These are phyloP conservation scores for Scomberomorus guttatus DNA, from an alignment of 2,797 vertebrate species.

Conservation along the genomic window DNA sequence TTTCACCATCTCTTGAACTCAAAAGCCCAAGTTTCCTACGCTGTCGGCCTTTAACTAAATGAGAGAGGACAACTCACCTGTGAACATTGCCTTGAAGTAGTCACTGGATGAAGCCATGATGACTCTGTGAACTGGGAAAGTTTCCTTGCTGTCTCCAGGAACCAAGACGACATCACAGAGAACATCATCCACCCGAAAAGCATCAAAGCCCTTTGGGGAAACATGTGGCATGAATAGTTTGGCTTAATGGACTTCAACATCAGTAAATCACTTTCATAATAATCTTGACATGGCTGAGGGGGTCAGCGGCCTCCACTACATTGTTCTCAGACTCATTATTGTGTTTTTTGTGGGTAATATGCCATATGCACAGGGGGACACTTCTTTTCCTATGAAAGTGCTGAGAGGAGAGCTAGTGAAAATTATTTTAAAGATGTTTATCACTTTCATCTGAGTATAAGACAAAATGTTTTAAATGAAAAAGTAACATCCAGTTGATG, in stretches of 20 bases:
- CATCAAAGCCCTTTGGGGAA: constrained; percentile 80
- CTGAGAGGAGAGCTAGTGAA: neutral
- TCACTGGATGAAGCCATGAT: constrained; percentile 89
- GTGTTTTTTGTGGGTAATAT: neutral
- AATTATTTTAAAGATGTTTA: no score
- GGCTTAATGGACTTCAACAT: neutral
- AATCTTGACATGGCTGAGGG: no score
- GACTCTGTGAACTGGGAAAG: constrained; percentile 86
- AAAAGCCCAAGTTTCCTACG: neutral
- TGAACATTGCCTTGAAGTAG: constrained; percentile 91
- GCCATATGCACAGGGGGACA: neutral
- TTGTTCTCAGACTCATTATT: neutral
- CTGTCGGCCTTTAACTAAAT: neutral
- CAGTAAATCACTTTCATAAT: neutral
- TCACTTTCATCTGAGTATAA: neutral
- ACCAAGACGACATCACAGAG: constrained; percentile 87
- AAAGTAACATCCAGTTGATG: neutral
- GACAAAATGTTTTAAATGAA: neutral
- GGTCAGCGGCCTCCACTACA: neutral
- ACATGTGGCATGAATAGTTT: neutral
- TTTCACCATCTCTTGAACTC: neutral
- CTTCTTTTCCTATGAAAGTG: neutral
- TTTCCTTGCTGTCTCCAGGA: constrained; percentile 84
- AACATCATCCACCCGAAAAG: constrained; percentile 79
- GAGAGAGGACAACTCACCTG: constrained; percentile 73